Percentiles rank a stretch among this genome's conserved stretches.
Evolutionary conservation across 2,888 invertebrate genomes (phyloP).

Genomic region (Scaptomyza flava): DNA sequence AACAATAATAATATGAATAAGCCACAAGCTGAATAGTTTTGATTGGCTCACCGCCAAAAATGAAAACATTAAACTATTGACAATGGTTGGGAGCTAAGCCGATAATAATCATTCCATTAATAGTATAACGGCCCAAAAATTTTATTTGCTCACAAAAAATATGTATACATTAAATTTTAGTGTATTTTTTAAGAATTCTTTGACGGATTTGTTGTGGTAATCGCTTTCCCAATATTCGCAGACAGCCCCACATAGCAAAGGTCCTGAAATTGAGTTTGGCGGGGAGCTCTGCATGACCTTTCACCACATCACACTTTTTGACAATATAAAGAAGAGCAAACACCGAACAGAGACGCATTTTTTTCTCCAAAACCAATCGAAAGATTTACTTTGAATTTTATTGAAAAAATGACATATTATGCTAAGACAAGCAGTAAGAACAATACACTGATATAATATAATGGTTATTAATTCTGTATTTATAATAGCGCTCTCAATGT

Average conservation of each 20-base stretch:
- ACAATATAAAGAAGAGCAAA: slow-evolving; percentile 56
- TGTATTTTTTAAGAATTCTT: background rate
- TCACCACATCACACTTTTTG: slow-evolving; percentile 16
- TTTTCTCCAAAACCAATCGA: background rate
- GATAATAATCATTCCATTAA: too few relatives aligned
- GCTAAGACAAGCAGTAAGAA: background rate
- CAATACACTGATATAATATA: background rate
- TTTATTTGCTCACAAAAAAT: slow-evolving; percentile 3
- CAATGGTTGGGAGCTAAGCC: too few relatives aligned
- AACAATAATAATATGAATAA: background rate
- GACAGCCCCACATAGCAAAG: background rate
- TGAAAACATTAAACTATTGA: background rate
- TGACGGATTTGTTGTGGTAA: background rate
- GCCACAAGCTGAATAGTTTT: too few relatives aligned
- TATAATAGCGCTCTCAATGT: background rate
- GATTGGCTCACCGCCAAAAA: too few relatives aligned
- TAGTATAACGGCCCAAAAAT: background rate
- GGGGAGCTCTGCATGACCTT: background rate
- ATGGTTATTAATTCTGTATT: background rate
- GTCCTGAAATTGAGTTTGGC: background rate
- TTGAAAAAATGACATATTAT: slow-evolving; percentile 22
- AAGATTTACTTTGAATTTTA: slow-evolving; percentile 6
- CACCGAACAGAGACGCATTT: slow-evolving; percentile 51
- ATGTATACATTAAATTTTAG: background rate
- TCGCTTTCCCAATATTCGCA: background rate